Evolutionary conservation across 1,140 invertebrate species (phyloP), one percentile per base, ranked within the genome.

Genomic region (Rhyacophila brunnea): DNA sequence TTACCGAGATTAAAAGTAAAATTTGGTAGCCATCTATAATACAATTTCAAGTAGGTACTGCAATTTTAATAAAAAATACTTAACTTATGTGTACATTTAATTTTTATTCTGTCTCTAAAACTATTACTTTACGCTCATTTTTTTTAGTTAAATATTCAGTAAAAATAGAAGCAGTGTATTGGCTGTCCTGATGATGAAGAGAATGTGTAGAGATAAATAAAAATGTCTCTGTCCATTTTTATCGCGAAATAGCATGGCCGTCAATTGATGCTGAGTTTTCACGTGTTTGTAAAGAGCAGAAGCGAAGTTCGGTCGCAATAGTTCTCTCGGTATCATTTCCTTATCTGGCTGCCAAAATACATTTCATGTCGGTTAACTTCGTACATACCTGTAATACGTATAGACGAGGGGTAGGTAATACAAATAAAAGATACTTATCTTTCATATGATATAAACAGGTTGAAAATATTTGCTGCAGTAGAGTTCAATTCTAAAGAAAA

Each of bases 311-410:
- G 51, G 19, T 35, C 13, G 62, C 52, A 36, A 58, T 62, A 57
- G 60, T 62, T 62, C 60, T 54, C 46, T 38, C 46, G 40, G 52
- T 59, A 56, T 56, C 62, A 55, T 64, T 59, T 64, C 49, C 62
- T 64, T 64, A 64, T 64, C 62, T 47, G 14, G 23, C 62, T 64
- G 62, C 62, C 62, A 64, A 64, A 64, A 64, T 64, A 57, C 43
- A 49, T 60, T 64, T 60, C 62, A 56, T 36, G 56, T 55, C 45
- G 56, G 61, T 59, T 56, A 62, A 64, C 52, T 60, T 52, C 32
- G 14, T 64, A 64, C 32, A 13, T 64, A 64, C 61, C 56, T 64
- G 61, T 15, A 58, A 55, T 20, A 52, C 40, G 20, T 19, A 23
- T 43, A 28, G 15, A 9, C 34, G 40, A 47, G 50, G 42, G 55